phyloP scores from a whole-genome alignment of 2,888 invertebrate species.

The Thymelicus sylvestris region DNA sequence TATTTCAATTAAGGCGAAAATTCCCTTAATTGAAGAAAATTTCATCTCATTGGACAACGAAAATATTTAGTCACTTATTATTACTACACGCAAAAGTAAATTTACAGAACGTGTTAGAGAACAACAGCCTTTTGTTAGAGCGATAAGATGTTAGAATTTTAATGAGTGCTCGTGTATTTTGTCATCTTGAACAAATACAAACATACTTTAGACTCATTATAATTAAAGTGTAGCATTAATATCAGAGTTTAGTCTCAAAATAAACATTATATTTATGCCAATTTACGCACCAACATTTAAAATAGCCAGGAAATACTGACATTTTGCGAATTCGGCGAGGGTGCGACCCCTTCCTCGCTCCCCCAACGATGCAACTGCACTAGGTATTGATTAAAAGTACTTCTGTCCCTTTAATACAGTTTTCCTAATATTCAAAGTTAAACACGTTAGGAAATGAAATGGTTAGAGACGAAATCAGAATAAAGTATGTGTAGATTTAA shows the following conservation, averaged over 20 bases:
- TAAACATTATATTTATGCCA: conserved; percentile 1
- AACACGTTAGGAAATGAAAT: background rate
- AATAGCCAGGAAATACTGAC: conserved; percentile 45
- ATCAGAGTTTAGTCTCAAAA: background rate
- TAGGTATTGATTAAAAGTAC: conserved; percentile 71
- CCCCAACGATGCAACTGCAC: conserved; percentile 67
- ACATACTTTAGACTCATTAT: background rate
- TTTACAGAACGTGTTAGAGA: conserved; percentile 17
- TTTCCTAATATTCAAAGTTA: conserved; percentile 20
- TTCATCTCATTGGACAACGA: no score
- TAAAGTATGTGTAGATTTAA: no score
- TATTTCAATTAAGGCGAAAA: no score
- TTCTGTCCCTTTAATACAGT: conserved; percentile 44
- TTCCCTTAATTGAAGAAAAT: no score
- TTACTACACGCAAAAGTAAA: conserved; percentile 16
- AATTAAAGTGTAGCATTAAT: background rate
- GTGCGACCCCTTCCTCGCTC: conserved; percentile 54
- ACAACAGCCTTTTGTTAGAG: conserved; percentile 5
- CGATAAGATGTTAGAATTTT: conserved; percentile 3
- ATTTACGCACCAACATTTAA: conserved; percentile 13
- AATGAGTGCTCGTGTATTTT: background rate
- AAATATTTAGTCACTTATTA: conserved; percentile 18
- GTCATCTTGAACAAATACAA: background rate
- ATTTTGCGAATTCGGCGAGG: conserved; percentile 64
- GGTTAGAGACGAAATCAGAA: background rate